phyloP scores from a whole-genome alignment of 2,113 vertebrate genomes.

The Gavialis gangeticus region DNA sequence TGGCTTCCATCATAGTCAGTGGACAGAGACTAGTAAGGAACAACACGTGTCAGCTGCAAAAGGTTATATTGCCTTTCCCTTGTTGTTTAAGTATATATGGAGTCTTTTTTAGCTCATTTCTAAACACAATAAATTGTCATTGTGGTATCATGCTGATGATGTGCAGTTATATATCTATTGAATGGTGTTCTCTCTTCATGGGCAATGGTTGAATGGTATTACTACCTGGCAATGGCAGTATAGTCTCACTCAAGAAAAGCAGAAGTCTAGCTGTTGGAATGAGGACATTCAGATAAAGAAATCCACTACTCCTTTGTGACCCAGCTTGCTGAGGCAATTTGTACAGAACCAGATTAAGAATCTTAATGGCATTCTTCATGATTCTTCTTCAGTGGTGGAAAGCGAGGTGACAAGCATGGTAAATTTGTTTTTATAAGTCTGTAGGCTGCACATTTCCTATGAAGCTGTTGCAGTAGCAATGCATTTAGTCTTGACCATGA shows the following conservation, averaged over 20 bases:
- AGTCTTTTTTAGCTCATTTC: not conserved
- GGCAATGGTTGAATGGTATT: not conserved
- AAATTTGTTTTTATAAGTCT: not conserved
- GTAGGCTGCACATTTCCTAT: not conserved
- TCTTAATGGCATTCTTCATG: not conserved
- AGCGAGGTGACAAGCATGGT: not conserved
- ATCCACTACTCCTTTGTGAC: not conserved
- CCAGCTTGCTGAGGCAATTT: not conserved
- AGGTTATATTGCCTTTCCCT: not conserved
- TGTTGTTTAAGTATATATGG: not conserved
- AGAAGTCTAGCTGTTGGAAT: not conserved
- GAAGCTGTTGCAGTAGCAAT: not conserved
- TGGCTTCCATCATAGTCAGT: not conserved
- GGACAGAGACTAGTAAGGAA: rapidly evolving
- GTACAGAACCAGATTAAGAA: not conserved
- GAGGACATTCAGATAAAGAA: rapidly evolving
- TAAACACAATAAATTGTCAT: not conserved
- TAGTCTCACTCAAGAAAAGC: not conserved
- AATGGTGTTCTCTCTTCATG: not conserved
- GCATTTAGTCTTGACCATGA: not conserved
- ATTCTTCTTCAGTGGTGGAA: not conserved
- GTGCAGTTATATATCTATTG: not conserved
- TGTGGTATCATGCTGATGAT: not conserved
- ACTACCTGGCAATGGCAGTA: not conserved
- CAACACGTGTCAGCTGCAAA: rapidly evolving